Conservation (phyloP, 2,888 invertebrate genomes). For the Cheilosia impressa region DNA sequence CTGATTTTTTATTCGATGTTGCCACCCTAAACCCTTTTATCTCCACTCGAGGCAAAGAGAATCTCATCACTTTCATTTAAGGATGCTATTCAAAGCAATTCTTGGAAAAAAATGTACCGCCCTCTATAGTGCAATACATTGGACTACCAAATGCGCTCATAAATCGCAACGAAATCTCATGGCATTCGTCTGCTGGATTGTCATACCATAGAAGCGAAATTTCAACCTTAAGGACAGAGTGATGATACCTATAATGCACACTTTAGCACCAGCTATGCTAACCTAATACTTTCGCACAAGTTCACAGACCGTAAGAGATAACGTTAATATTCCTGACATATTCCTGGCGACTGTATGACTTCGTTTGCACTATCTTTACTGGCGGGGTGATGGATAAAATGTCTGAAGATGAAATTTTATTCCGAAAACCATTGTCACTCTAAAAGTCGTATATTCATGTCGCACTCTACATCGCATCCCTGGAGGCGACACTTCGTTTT, state of each 20-base stretch:
- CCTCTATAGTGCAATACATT: no score
- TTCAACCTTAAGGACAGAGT: no score
- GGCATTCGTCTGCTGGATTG: background rate
- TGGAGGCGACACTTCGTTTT: background rate
- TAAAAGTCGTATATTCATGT: no score
- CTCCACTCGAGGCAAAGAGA: no score
- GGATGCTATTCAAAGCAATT: no score
- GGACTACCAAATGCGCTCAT: background rate
- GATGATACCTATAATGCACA: no score
- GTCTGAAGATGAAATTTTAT: background rate
- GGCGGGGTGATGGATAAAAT: background rate
- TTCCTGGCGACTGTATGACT: background rate
- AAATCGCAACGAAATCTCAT: background rate
- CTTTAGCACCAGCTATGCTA: background rate
- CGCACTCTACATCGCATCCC: no score
- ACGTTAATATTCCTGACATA: background rate
- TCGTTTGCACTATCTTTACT: background rate
- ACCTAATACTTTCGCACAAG: background rate
- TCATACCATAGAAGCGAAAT: no score
- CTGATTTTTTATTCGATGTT: no score
- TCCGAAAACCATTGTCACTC: background rate
- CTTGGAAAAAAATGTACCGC: no score
- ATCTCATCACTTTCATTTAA: no score
- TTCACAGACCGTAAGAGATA: background rate
- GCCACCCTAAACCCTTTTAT: no score